Conservation (phyloP, 2,797 vertebrate genomes). For the Etheostoma perlongum region DNA sequence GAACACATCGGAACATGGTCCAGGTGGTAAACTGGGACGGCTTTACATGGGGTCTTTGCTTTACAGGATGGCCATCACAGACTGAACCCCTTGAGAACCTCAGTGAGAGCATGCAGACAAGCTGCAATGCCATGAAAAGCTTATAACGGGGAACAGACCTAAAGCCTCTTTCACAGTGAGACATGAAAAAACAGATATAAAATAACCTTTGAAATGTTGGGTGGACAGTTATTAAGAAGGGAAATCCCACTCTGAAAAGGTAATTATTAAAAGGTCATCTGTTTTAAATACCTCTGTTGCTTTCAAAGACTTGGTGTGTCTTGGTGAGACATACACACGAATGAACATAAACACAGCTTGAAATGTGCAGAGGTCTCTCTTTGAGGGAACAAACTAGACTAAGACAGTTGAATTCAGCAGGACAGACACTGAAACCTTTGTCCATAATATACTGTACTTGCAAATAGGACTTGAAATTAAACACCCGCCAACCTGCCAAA, state of each 20-base stretch:
- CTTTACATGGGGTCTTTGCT: conserved; percentile 71
- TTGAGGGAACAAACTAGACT: conserved; percentile 1
- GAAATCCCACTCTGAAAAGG: conserved; percentile 28
- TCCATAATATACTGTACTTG: conserved; percentile 8
- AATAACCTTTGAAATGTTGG: conserved; percentile 23
- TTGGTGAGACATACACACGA: conserved; percentile 11
- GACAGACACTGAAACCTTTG: conserved; percentile 8
- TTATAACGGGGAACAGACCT: conserved; percentile 17
- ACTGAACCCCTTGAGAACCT: conserved; percentile 52
- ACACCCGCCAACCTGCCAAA: conserved; percentile 31
- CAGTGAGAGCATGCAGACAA: conserved; percentile 57
- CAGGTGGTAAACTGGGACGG: conserved; percentile 61
- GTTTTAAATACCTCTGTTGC: conserved; percentile 25
- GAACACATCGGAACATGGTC: conserved; percentile 59
- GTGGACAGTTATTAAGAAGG: conserved; percentile 39
- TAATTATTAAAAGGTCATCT: conserved; percentile 41
- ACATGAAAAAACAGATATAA: conserved; percentile 1
- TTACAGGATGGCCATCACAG: conserved; percentile 65
- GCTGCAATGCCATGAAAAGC: conserved; percentile 46
- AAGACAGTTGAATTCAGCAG: background rate
- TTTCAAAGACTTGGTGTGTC: conserved; percentile 11
- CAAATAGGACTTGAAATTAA: conserved; percentile 16
- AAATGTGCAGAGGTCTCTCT: background rate
- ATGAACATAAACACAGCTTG: conserved; percentile 3
- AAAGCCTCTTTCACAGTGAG: conserved; percentile 20